A percentile compares a stretch with the other conserved stretches of the same genome.
phyloP scores from a whole-genome alignment of 2,113 vertebrate genomes.

The Calyptomena viridis region DNA sequence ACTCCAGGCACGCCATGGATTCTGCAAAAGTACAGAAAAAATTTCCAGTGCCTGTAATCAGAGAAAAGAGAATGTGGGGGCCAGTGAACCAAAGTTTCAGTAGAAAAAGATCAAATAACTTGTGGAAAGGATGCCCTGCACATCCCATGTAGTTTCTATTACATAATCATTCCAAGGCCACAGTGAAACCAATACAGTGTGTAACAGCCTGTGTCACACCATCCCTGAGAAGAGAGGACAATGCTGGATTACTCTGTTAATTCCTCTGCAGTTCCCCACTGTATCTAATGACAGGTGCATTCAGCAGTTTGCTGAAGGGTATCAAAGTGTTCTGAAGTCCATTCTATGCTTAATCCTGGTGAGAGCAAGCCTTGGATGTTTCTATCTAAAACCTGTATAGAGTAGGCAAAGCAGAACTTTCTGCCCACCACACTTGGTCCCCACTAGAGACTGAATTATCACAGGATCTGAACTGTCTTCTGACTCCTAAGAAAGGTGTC shows the following conservation, averaged over 20 bases:
- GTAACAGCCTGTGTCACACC: background rate
- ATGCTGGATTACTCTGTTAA: too few relatives aligned
- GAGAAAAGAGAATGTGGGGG: background rate
- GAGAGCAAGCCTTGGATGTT: background rate
- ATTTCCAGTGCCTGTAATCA: background rate
- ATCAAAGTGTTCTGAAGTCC: background rate
- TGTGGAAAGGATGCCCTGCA: background rate
- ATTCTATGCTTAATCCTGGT: background rate
- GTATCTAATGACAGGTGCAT: background rate
- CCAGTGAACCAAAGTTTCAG: background rate
- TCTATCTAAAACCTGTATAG: background rate
- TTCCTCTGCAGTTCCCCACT: background rate
- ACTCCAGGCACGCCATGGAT: background rate
- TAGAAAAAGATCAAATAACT: fast-evolving
- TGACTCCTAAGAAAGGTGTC: background rate
- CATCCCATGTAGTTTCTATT: background rate
- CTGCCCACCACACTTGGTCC: background rate
- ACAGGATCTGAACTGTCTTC: background rate
- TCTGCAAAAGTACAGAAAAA: background rate
- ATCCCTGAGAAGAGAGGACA: background rate
- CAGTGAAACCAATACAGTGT: background rate
- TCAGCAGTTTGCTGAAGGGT: background rate
- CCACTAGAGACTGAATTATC: background rate
- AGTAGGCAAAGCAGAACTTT: background rate
- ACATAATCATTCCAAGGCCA: background rate